A percentile compares a stretch with the other conserved stretches of the same genome.
phyloP scores from a whole-genome alignment of 2,113 vertebrate species.

The Otus sunia region DNA sequence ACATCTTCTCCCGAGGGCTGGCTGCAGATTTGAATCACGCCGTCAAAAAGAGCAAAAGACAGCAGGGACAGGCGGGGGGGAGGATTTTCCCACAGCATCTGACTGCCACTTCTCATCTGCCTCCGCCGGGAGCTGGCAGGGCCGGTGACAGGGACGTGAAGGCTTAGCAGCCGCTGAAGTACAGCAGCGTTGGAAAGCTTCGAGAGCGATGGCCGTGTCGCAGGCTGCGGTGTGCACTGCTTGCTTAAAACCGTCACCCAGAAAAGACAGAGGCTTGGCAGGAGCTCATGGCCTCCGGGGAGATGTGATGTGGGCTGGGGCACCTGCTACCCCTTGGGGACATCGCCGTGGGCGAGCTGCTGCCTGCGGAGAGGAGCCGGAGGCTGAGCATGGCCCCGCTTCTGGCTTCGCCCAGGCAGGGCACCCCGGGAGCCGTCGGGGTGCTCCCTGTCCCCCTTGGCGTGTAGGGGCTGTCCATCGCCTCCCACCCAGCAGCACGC shows the following conservation, averaged over 20 bases:
- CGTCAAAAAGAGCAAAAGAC: not conserved
- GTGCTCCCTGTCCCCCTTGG: not conserved
- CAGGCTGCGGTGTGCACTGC: not conserved
- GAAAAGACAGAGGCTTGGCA: not conserved
- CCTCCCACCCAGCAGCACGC: not conserved
- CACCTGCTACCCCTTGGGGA: not conserved
- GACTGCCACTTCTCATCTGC: not conserved
- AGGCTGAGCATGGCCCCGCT: not conserved
- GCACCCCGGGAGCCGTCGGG: not conserved
- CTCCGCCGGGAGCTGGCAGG: not conserved
- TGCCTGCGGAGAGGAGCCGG: not conserved
- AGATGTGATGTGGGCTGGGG: fast-evolving
- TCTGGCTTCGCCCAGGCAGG: not conserved
- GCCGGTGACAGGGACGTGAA: not conserved
- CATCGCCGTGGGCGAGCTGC: not conserved
- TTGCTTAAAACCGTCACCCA: not conserved
- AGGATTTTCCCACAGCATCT: not conserved
- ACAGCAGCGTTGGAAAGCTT: not conserved
- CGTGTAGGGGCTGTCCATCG: not conserved
- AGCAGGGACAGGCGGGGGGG: fast-evolving
- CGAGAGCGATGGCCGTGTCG: fast-evolving
- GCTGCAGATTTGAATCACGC: not conserved
- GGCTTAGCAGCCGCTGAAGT: not conserved
- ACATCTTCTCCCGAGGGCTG: not conserved
- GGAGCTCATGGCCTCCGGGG: not conserved